Base-by-base conservation (phyloP, 2,113 vertebrate genomes). In the Hemiscyllium ocellatum region DNA sequence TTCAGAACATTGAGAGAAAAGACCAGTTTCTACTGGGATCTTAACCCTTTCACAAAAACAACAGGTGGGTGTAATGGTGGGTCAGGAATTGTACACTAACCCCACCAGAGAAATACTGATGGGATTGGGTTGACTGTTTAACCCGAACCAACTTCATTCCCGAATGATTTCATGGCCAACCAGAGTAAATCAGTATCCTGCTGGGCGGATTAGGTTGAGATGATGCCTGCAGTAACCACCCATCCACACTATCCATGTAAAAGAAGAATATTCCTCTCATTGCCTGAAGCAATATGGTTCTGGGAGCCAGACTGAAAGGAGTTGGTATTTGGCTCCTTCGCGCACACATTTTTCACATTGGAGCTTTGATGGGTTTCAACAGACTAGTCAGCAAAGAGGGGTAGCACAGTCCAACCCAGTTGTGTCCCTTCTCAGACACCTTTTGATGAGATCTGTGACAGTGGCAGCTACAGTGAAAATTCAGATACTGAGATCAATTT, bases 311-410 rank as follows among this genome's bases (percentile, higher is more conserved):
- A 12, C 10, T 76, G 29, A 26, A 33, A 33, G 86, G 93, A 94
- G 96, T 86, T 65, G 85, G 85, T 85, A 24, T 19, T 37, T 42
- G 85, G 96, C 83, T 91, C 37, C 52, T 26, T 89, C 95, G 15
- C 78, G 91, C 56, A 56, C 96, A 96, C 96, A 96, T 96, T 96
- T 96, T 96, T 96, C 29, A 76, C 4, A 33, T 76, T 8, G 10
- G 7, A 76, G 8, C 7, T 10, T 78, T 78, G 33, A 37, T 3
- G n/a, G n/a, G 10, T 33, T 78, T 78, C 3, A 4, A 33, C 33
- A 3, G 76, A 78, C 76, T 33, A 33, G 33, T 76, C 72, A 33
- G 26, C 72, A 29, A 29, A 10, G 33, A 76, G 72, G 72, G 72
- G 26, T 2, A 29, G 26, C 72, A 29, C 70, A 72, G 24, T 22